Base-by-base conservation (phyloP, 2,797 vertebrate species). In the Sardinella longiceps region DNA sequence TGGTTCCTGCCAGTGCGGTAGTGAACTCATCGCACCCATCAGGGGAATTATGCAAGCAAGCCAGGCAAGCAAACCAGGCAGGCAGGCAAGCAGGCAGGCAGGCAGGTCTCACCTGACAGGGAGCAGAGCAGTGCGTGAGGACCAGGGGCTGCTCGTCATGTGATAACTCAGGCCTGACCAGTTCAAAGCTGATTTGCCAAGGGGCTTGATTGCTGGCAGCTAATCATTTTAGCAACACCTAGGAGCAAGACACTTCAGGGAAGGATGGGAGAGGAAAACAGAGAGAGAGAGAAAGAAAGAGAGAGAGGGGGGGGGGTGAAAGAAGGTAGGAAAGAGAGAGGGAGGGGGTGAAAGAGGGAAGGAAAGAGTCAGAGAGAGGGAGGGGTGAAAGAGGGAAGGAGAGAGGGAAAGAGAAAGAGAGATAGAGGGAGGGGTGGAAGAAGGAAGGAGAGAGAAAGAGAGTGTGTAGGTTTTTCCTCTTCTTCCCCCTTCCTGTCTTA, bases 41-140 rank as follows among this genome's bases (percentile, higher is more conserved):
- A 92, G 88, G 94, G 94, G 94, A 95, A 95, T 95, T 94, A 94
- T 95, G 92, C 93, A 93, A 93, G 92, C n/a, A n/a, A n/a, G n/a
- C n/a, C 91, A 89, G 90, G 91, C 91, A 90, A 87, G 89, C 92
- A 87, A 90, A 94, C 93, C 94, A 94, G 94, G 94, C 93, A 93
- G 91, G 87, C 82, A 88, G 86, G n/a, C n/a, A n/a, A n/a, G n/a
- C n/a, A n/a, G n/a, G n/a, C 91, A 89, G 90, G 91, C 91, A 90
- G 87, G 89, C 92, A 87, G 91, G 92, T 92, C 93, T 94, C 93
- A 94, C 93, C 94, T 94, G 94, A 94, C 93, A 93, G 91, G 87
- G 83, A 88, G 86, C 86, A 89, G 89, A 48, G 53, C 86, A 89
- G 89, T 46, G 53, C 89, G 85, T 85, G 91, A 89, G 82, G 87